Percentiles rank a stretch among this genome's conserved stretches.
phyloP scores from a whole-genome alignment of 2,888 invertebrate genomes.

The Dynastes maya region DNA sequence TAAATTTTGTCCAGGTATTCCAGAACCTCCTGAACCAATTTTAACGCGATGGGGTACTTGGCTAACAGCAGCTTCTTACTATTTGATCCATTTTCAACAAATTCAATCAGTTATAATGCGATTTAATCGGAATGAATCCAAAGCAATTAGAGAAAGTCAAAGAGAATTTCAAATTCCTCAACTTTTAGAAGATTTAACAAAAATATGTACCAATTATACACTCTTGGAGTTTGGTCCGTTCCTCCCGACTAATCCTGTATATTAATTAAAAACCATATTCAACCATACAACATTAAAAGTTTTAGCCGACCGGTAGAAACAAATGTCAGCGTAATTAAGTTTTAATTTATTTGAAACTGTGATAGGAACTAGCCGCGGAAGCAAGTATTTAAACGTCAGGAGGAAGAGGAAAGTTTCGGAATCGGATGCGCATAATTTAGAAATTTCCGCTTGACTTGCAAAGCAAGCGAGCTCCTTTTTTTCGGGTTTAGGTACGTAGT shows the following conservation, averaged over 20 bases:
- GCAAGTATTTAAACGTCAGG: conserved; percentile 22
- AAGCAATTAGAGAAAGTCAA: too few relatives aligned
- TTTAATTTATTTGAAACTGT: conserved; percentile 42
- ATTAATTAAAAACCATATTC: conserved; percentile 38
- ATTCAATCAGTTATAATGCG: too few relatives aligned
- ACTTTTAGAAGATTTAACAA: too few relatives aligned
- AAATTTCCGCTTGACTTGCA: conserved; percentile 34
- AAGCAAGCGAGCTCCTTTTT: conserved; percentile 18
- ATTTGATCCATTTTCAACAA: too few relatives aligned
- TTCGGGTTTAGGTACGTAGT: conserved; percentile 5
- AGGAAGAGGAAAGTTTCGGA: conserved; percentile 18
- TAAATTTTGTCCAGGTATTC: too few relatives aligned
- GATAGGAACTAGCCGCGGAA: conserved; percentile 18
- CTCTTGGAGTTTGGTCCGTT: too few relatives aligned
- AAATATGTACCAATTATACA: too few relatives aligned
- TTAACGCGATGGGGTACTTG: too few relatives aligned
- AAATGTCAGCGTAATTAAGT: conserved; percentile 34
- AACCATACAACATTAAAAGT: conserved; percentile 25
- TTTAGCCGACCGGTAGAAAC: conserved; percentile 12
- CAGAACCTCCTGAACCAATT: too few relatives aligned
- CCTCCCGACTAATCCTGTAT: not conserved
- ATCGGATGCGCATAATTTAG: conserved; percentile 44
- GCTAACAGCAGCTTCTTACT: too few relatives aligned
- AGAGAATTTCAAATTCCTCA: too few relatives aligned
- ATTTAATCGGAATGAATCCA: too few relatives aligned